A percentile compares a stretch with the other conserved stretches of the same genome.
Conservation (phyloP, 1,140 invertebrate species). For the Zaprionus camerounensis region DNA sequence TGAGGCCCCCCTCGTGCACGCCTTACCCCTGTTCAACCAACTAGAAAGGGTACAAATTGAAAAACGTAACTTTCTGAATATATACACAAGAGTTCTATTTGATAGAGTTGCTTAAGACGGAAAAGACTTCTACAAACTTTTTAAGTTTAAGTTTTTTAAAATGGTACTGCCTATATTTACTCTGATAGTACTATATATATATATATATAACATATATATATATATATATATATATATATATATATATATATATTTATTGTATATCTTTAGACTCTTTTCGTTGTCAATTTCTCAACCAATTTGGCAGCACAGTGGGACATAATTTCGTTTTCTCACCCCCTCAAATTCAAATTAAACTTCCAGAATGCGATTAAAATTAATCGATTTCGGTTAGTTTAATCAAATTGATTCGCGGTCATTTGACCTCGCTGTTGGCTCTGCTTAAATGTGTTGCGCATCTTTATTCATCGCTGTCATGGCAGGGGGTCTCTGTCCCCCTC, state of each 20-base stretch:
- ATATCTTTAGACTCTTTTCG: too few relatives aligned
- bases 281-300: background rate
- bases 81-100: background rate
- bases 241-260: too few relatives aligned
- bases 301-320: background rate
- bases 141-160: too few relatives aligned
- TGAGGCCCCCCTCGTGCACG: too few relatives aligned
- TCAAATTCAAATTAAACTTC: background rate
- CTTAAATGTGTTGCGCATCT: background rate
- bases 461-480: constrained; percentile 2
- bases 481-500: background rate
- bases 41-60: too few relatives aligned
- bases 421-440: background rate
- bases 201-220: too few relatives aligned
- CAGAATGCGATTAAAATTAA: constrained; percentile 8
- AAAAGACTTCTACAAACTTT: too few relatives aligned
- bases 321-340: background rate
- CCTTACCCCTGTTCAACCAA: too few relatives aligned
- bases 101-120: background rate
- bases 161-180: too few relatives aligned
- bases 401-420: constrained; percentile 1
- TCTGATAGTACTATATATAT: too few relatives aligned
- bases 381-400: constrained; percentile 9
- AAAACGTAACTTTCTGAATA: background rate
- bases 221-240: too few relatives aligned